Percentiles rank a stretch among this genome's conserved stretches.
Conservation (phyloP, 2,888 invertebrate species). For the Lasioglossum vierecki region DNA sequence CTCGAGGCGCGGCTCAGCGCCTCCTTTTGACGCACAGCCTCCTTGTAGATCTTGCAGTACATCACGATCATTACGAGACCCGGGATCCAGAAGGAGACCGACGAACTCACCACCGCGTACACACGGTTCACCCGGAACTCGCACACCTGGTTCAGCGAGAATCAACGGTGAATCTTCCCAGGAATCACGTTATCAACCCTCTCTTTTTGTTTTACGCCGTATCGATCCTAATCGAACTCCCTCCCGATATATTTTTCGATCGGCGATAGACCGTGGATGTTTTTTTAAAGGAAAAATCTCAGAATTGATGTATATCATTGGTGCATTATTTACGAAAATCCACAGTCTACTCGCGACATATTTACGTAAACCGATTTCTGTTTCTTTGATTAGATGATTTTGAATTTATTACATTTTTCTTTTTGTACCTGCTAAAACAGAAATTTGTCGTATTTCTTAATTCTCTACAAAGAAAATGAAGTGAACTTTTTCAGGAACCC, state of each 20-base stretch:
- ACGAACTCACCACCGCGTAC: slow-evolving; percentile 94
- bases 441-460: neutral
- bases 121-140: slow-evolving; percentile 93
- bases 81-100: slow-evolving; percentile 96
- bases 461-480: neutral
- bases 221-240: neutral
- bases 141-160: slow-evolving; percentile 85
- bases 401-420: neutral
- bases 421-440: neutral
- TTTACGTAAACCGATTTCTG: no score
- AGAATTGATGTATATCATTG: no score
- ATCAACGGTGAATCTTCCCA: slow-evolving; percentile 4
- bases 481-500: no score
- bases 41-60: slow-evolving; percentile 93
- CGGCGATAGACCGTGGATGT: neutral
- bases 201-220: neutral
- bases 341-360: no score
- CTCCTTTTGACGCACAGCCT: slow-evolving; percentile 92
- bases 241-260: neutral
- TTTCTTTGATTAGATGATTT: neutral
- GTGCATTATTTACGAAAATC: no score
- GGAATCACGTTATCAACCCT: neutral
- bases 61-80: slow-evolving; percentile 96
- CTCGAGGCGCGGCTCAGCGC: slow-evolving; percentile 93
- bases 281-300: neutral